Conservation (phyloP, 2,797 vertebrate genomes). For the Tiaroga cobitis region DNA sequence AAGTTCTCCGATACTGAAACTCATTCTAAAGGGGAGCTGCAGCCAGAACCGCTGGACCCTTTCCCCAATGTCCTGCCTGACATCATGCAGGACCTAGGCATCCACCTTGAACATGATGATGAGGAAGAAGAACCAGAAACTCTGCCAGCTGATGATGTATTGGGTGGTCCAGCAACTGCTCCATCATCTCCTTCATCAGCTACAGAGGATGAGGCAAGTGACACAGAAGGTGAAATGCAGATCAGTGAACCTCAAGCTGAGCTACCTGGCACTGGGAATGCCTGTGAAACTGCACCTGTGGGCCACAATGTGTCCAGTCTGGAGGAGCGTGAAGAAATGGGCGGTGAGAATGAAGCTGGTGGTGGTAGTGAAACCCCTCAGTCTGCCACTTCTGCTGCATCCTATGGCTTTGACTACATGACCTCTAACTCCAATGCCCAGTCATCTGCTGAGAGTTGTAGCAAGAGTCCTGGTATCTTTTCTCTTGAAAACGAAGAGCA, state of each 20-base stretch:
- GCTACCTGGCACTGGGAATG: conserved; percentile 16
- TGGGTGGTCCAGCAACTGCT: conserved; percentile 69
- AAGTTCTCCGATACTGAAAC: conserved; percentile 69
- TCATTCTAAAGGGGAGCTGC: conserved; percentile 59
- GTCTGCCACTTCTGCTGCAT: conserved; percentile 76
- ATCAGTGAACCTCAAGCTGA: conserved; percentile 66
- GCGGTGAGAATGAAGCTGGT: conserved; percentile 35
- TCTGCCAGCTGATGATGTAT: conserved; percentile 74
- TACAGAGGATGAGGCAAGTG: conserved; percentile 79
- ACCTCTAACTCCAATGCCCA: conserved; percentile 79
- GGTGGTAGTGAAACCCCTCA: conserved; percentile 73
- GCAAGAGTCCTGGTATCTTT: conserved; percentile 80
- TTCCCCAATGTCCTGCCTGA: conserved; percentile 59
- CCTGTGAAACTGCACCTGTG: conserved; percentile 57
- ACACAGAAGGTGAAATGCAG: conserved; percentile 81
- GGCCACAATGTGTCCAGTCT: conserved; percentile 71
- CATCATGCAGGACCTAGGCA: conserved; percentile 66
- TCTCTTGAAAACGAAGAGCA: conserved; percentile 77
- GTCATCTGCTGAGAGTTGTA: conserved; percentile 79
- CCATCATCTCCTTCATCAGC: conserved; percentile 75
- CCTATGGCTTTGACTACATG: conserved; percentile 77
- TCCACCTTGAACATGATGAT: conserved; percentile 63
- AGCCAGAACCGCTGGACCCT: not conserved
- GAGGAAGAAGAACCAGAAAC: conserved; percentile 69
- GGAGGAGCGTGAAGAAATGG: conserved; percentile 74